Conservation (phyloP, 2,888 invertebrate genomes). For the Leuctra nigra region DNA sequence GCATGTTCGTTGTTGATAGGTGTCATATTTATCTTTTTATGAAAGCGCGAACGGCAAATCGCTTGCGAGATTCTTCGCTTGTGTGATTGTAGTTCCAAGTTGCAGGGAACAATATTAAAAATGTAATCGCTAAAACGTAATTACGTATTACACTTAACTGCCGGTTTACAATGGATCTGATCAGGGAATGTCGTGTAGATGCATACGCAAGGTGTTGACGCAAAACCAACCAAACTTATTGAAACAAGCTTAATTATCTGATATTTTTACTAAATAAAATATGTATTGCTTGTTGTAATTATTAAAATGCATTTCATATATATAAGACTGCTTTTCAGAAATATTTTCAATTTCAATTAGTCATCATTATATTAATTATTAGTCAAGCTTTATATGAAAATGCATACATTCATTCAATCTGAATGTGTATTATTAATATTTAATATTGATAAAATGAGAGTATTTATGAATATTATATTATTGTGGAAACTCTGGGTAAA, state of each 20-base stretch:
- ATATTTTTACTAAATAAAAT: conserved; percentile 14
- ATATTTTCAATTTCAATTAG: conserved; percentile 13
- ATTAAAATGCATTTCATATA: conserved; percentile 8
- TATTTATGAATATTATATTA: neutral
- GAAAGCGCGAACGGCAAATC: neutral
- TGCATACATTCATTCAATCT: neutral
- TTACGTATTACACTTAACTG: no score
- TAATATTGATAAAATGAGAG: no score
- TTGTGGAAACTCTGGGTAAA: neutral
- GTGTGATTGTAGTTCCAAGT: neutral
- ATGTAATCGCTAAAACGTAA: neutral
- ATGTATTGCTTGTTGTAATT: conserved; percentile 5
- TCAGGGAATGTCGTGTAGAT: neutral
- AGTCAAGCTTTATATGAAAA: neutral
- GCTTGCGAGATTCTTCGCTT: neutral
- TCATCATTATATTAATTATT: neutral
- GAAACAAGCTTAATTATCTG: neutral
- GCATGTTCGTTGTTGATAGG: neutral
- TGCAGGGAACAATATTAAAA: neutral
- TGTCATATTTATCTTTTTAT: neutral
- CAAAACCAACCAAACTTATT: neutral
- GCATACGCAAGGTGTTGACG: neutral
- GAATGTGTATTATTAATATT: no score
- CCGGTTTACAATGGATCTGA: neutral
- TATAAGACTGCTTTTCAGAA: conserved; percentile 19